phyloP scores from a whole-genome alignment of 2,113 vertebrate genomes.

The Vombatus ursinus region DNA sequence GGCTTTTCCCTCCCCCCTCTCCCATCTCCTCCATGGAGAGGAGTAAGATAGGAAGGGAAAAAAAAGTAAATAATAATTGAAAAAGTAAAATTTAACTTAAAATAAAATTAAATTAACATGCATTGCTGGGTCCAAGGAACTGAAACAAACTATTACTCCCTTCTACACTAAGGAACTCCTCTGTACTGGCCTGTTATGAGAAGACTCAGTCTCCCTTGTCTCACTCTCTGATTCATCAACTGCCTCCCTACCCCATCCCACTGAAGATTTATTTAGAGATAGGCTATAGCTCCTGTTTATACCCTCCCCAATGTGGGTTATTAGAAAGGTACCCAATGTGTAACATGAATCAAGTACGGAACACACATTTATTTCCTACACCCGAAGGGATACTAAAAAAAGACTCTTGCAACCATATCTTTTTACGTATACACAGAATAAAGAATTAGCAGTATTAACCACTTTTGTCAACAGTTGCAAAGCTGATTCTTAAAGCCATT shows the following conservation, averaged over 20 bases:
- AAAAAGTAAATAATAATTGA: neutral
- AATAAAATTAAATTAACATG: neutral
- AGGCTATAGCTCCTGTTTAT: neutral
- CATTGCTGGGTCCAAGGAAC: neutral
- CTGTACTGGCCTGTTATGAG: neutral
- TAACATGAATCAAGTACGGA: neutral
- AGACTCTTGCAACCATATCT: neutral
- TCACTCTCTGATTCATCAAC: neutral
- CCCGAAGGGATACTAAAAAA: neutral
- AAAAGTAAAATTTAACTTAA: neutral
- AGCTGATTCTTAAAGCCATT: neutral
- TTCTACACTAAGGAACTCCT: too few species aligned
- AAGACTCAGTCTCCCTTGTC: neutral
- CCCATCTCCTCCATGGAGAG: neutral
- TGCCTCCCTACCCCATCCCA: neutral
- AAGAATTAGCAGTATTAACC: neutral
- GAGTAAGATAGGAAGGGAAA: neutral
- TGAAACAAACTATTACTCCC: neutral
- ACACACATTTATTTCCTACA: neutral
- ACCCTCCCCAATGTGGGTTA: neutral
- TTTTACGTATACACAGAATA: neutral
- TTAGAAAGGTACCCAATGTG: neutral
- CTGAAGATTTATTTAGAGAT: neutral
- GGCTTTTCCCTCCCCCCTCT: neutral
- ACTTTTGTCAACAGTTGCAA: neutral